These are phyloP conservation scores for Suillia variegata DNA, from an alignment of 2,888 invertebrate genomes.

Conservation along the genomic window DNA sequence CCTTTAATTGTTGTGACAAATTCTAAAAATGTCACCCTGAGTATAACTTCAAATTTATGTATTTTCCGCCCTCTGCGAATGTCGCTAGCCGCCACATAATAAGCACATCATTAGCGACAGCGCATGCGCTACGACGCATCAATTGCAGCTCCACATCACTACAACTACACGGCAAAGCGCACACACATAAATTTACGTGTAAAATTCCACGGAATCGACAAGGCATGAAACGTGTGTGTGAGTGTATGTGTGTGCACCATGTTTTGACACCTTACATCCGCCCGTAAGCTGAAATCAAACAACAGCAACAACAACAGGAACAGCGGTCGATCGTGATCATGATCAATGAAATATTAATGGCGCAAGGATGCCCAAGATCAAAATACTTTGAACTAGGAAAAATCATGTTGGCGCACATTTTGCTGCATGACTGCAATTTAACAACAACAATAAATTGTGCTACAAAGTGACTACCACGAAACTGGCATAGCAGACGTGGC, in stretches of 20 bases:
- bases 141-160: not conserved
- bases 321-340: slow-evolving; percentile 1
- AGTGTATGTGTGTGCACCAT: slow-evolving; percentile 31
- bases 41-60: no score
- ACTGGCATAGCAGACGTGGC: no score
- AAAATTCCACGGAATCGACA: slow-evolving; percentile 35
- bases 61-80: no score
- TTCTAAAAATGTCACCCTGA: no score
- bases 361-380: slow-evolving; percentile 7
- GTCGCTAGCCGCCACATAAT: no score
- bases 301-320: not conserved
- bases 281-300: slow-evolving; percentile 7
- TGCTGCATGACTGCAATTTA: not conserved
- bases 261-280: slow-evolving; percentile 37
- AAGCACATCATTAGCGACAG: slow-evolving; percentile 6
- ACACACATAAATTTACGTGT: slow-evolving; percentile 33
- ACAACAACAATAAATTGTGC: not conserved
- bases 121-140: slow-evolving; percentile 2
- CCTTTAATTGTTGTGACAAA: no score
- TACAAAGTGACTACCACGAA: no score
- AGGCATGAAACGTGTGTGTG: slow-evolving; percentile 32
- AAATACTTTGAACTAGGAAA: no score
- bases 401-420: not conserved
- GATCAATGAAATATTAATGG: slow-evolving; percentile 20
- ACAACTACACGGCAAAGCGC: not conserved